Conservation (phyloP, 2,888 invertebrate species). For the Ethmia dodecea region DNA sequence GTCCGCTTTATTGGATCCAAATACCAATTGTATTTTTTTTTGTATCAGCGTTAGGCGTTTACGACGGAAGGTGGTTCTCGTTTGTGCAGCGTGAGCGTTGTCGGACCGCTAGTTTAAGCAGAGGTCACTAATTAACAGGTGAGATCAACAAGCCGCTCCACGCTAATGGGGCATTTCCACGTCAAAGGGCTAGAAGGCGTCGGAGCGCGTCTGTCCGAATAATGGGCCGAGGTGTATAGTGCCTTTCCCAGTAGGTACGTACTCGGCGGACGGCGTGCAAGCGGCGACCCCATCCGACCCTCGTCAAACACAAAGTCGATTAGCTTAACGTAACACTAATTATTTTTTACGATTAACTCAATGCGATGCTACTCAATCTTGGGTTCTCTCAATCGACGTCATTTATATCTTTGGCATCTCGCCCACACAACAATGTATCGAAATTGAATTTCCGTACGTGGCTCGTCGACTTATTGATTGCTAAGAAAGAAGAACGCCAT, state of each 20-base stretch:
- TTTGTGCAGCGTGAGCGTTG: conserved; percentile 29
- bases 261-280: conserved; percentile 27
- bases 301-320: conserved; percentile 67
- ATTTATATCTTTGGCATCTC: conserved; percentile 44
- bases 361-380: conserved; percentile 29
- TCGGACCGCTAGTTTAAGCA: conserved; percentile 49
- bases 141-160: conserved; percentile 71
- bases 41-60: background rate
- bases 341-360: conserved; percentile 50
- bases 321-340: conserved; percentile 66
- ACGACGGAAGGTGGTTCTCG: conserved; percentile 15
- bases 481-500: conserved; percentile 33
- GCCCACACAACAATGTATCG: conserved; percentile 42
- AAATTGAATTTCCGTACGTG: conserved; percentile 50
- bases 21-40: conserved; percentile 1
- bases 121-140: conserved; percentile 69
- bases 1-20: conserved; percentile 14
- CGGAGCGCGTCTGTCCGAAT: conserved; percentile 71
- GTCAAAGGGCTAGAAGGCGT: conserved; percentile 74
- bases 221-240: conserved; percentile 63
- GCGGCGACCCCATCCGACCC: conserved; percentile 63
- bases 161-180: conserved; percentile 72
- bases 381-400: conserved; percentile 35
- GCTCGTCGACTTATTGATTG: conserved; percentile 43
- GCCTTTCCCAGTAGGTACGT: background rate